Base-by-base conservation (phyloP, 2,113 vertebrate genomes). In the Cariama cristata region DNA sequence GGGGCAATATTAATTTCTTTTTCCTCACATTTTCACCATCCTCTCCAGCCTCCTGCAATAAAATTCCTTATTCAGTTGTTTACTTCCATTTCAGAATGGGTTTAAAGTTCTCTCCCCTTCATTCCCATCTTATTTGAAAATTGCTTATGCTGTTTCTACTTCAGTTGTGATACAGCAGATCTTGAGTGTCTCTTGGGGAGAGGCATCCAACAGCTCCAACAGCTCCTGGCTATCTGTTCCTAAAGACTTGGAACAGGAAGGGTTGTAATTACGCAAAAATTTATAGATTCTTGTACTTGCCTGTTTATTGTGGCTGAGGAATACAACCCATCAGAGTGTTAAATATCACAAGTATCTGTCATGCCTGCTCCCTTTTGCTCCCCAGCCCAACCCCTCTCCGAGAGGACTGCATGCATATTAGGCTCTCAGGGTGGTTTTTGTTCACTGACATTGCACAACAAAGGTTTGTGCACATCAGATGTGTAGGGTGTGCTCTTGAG, bases 131-230 rank as follows among this genome's bases (percentile, higher is more conserved):
- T 72, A 47, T 44, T 76, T 69, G 58, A 24, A 50, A 49, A 49
- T 14, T 53, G 7, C 4, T 84, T 67, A 14, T 68, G 50, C 23
- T 79, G 4, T 59, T 95, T 85, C 52, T 75, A 19, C 35, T 72
- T 87, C 49, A 35, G 6, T 6, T 68, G 62, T 40, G n/a, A 38
- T 49, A 66, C 4, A 76, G 27, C 5, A 42, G 4, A 8, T 44
- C 42, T 84, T 53, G 35, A 52, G 4, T 23, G 7, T 12, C 20
- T 56, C 52, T 59, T 8, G 8, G 17, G 14, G 21, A 84, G 21
- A 66, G 20, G 5, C 4, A 0, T 42, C 28, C 0, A 2, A 66
- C 11, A 44, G 10, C 33, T 42, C 28, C 0, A 2, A 66, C 11
- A 44, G 10, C 33, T 88, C 59, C 53, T 81, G 44, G 14, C 27